These are phyloP conservation scores for Syngnathus rostellatus DNA, from an alignment of 2,797 vertebrate genomes.

Conservation along the genomic window DNA sequence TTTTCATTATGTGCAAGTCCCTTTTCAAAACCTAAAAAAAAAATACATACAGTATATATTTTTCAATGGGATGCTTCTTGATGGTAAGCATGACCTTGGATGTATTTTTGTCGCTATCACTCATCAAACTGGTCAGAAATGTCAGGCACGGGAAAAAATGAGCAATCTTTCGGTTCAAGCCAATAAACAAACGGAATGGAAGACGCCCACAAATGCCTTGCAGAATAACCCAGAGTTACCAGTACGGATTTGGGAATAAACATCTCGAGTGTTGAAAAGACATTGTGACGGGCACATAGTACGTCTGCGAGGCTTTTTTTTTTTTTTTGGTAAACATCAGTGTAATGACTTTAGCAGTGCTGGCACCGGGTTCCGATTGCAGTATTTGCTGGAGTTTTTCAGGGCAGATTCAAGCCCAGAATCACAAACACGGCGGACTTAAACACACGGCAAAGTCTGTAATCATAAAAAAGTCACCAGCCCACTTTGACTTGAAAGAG, in stretches of 20 bases:
- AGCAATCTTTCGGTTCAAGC: conserved; percentile 7
- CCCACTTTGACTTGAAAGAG: conserved; percentile 65
- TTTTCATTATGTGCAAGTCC: not conserved
- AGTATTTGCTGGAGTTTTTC: conserved; percentile 47
- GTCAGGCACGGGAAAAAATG: not conserved
- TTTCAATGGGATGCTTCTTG: too few relatives aligned
- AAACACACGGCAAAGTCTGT: conserved; percentile 63
- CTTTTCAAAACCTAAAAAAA: not conserved
- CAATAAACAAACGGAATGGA: conserved; percentile 12
- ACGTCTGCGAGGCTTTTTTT: conserved; percentile 18
- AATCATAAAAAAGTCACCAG: conserved; percentile 57
- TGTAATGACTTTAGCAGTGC: conserved; percentile 44
- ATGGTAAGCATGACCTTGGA: not conserved
- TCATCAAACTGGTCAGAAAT: conserved; percentile 10
- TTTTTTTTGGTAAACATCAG: conserved; percentile 50
- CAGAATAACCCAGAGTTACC: conserved; percentile 25
- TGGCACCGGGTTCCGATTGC: conserved; percentile 46
- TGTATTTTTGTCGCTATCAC: conserved; percentile 7
- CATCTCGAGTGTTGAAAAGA: conserved; percentile 42
- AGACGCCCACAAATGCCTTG: conserved; percentile 9
- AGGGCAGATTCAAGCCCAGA: conserved; percentile 54
- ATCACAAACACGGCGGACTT: conserved; percentile 60
- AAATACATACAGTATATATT: not conserved
- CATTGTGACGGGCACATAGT: conserved; percentile 29
- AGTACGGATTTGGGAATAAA: conserved; percentile 28